A percentile compares a stretch with the other conserved stretches of the same genome.
Evolutionary conservation across 2,888 invertebrate genomes (phyloP).

Genomic region (Agrenia bidenticulata): DNA sequence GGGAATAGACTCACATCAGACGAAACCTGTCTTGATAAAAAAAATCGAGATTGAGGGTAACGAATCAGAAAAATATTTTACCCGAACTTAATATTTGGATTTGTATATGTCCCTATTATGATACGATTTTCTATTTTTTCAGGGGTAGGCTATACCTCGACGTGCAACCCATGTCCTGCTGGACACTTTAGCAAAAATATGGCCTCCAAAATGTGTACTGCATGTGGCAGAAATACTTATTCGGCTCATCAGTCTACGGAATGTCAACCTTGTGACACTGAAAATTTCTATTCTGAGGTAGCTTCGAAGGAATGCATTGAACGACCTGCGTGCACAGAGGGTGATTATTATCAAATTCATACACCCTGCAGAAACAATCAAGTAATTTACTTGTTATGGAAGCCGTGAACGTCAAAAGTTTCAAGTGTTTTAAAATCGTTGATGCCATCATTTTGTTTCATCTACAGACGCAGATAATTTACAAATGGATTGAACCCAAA

Average conservation of each 20-base stretch:
- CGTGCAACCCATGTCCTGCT: slow-evolving; percentile 58
- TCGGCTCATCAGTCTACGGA: slow-evolving; percentile 57
- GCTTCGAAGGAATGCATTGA: slow-evolving; percentile 58
- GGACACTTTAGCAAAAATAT: slow-evolving; percentile 57
- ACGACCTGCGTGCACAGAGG: slow-evolving; percentile 59
- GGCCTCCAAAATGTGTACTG: slow-evolving; percentile 55
- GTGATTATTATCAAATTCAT: slow-evolving; percentile 60
- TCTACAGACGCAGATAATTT: slow-evolving; percentile 57
- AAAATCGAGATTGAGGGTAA: slow-evolving; percentile 57
- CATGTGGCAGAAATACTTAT: slow-evolving; percentile 59
- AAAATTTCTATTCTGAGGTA: slow-evolving; percentile 57
- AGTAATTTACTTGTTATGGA: slow-evolving; percentile 55
- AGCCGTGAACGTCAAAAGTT: neutral
- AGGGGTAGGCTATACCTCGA: slow-evolving; percentile 62
- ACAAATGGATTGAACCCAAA: slow-evolving; percentile 61
- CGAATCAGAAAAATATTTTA: too few species aligned
- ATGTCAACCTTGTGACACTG: slow-evolving; percentile 58
- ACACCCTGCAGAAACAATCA: slow-evolving; percentile 59
- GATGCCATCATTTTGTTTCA: neutral
- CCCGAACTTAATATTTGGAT: neutral
- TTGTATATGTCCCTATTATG: slow-evolving; percentile 1
- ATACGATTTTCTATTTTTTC: too few species aligned
- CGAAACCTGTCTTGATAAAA: slow-evolving; percentile 58
- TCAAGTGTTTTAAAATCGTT: neutral
- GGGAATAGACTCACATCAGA: slow-evolving; percentile 55